A percentile compares a stretch with the other conserved stretches of the same genome.
phyloP scores from a whole-genome alignment of 64 coral and sea anemone genomes.

The Montipora capricornis region DNA sequence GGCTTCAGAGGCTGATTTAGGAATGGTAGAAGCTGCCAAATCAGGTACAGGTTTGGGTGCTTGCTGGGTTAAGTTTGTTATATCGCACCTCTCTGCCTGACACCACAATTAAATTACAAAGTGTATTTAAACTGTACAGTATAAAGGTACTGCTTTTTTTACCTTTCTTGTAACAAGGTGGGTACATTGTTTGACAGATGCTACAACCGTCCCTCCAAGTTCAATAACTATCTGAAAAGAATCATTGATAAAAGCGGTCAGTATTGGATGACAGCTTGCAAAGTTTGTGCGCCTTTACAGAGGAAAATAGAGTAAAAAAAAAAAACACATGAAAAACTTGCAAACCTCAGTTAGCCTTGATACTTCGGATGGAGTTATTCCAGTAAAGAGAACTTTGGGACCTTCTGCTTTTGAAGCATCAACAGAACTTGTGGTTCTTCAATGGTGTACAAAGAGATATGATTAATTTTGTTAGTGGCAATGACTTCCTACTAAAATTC shows the following conservation, averaged over 20 bases:
- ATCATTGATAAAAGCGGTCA: no score
- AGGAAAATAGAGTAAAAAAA: neutral
- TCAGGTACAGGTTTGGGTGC: no score
- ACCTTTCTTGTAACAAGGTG: constrained; percentile 82
- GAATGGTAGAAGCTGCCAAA: no score
- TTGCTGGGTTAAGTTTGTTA: no score
- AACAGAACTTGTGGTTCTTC: constrained; percentile 22
- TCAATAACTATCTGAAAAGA: constrained; percentile 42
- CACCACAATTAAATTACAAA: no score
- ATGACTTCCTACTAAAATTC: no score
- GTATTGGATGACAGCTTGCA: no score
- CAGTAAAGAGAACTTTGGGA: constrained; percentile 54
- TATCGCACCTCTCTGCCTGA: no score
- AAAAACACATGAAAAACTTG: neutral
- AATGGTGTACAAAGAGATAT: neutral
- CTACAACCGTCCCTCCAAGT: constrained; percentile 60
- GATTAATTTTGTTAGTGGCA: no score
- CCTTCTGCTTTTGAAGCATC: neutral
- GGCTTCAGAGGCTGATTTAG: no score
- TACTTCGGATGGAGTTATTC: constrained; percentile 33
- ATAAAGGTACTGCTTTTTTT: neutral
- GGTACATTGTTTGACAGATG: constrained; percentile 57
- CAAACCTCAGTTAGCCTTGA: constrained; percentile 35
- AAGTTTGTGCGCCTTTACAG: neutral
- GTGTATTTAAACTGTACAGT: no score